phyloP scores from a whole-genome alignment of 2,888 invertebrate genomes.

The Parelbella ahira region DNA sequence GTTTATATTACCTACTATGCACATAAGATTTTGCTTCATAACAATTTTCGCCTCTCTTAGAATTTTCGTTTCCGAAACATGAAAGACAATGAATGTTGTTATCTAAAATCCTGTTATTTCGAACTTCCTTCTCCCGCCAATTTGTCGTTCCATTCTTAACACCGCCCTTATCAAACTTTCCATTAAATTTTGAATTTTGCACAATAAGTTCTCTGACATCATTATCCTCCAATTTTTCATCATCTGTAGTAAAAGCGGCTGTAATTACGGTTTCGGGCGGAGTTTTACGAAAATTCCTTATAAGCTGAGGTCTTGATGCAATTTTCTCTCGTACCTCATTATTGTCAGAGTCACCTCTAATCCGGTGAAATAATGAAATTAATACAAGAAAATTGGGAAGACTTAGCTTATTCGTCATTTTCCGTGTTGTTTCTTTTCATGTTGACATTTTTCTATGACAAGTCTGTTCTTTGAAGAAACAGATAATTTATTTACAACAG shows the following conservation, averaged over 20 bases:
- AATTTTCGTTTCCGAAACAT: slow-evolving; percentile 39
- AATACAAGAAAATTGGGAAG: background rate
- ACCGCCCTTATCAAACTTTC: slow-evolving; percentile 30
- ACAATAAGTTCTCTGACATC: slow-evolving; percentile 36
- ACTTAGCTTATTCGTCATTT: too few species aligned
- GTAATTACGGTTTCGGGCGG: slow-evolving; percentile 37
- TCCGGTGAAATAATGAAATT: slow-evolving; percentile 38
- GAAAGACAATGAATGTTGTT: slow-evolving; percentile 37
- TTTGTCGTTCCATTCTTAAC: background rate
- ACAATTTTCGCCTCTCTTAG: slow-evolving; percentile 38
- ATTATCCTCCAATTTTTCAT: slow-evolving; percentile 40
- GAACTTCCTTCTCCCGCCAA: background rate
- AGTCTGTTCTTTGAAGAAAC: too few species aligned
- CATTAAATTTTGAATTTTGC: slow-evolving; percentile 36
- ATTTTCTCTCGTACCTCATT: slow-evolving; percentile 41
- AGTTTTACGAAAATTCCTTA: slow-evolving; percentile 39
- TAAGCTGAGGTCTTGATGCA: slow-evolving; percentile 34
- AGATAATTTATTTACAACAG: too few species aligned
- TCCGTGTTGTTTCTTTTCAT: too few species aligned
- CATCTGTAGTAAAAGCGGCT: slow-evolving; percentile 32
- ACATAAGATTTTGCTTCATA: slow-evolving; percentile 46
- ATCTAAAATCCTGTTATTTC: background rate
- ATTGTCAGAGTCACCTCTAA: slow-evolving; percentile 36
- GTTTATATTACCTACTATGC: too few species aligned
- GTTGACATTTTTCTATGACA: too few species aligned